A percentile compares a stretch with the other conserved stretches of the same genome.
Conservation (phyloP, 2,797 vertebrate species). For the Falco naumanni region DNA sequence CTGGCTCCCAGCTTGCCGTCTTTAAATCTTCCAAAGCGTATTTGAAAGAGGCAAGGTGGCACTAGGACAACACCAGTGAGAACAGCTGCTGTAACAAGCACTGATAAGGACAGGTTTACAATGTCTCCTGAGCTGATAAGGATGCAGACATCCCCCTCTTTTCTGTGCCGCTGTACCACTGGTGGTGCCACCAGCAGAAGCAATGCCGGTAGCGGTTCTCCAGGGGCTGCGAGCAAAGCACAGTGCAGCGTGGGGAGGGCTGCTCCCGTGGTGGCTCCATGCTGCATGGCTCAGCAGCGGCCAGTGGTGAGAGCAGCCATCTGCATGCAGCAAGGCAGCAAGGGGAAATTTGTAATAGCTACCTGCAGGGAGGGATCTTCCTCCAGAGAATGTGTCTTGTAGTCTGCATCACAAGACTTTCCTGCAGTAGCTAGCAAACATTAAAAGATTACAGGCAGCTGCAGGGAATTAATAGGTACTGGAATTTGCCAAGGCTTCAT, state of each 20-base stretch:
- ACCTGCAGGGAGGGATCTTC: neutral
- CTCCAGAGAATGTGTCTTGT: neutral
- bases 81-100: neutral
- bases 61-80: neutral
- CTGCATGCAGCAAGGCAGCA: accelerated
- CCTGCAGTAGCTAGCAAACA: neutral
- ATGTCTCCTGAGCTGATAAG: neutral
- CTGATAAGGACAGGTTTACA: neutral
- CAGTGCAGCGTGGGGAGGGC: accelerated
- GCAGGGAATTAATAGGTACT: neutral
- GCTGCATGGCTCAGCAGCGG: neutral
- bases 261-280: accelerated
- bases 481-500: neutral
- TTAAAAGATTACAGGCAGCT: neutral
- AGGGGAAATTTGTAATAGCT: neutral
- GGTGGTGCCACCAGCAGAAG: neutral
- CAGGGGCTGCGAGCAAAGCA: neutral
- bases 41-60: neutral
- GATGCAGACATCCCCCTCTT: neutral
- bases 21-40: neutral
- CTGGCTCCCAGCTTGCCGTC: neutral
- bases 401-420: neutral
- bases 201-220: neutral
- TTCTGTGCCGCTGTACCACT: neutral
- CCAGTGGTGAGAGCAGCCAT: neutral